A percentile compares a stretch with the other conserved stretches of the same genome.
Evolutionary conservation across 2,113 vertebrate genomes (phyloP).

Genomic region (Nothobranchius furzeri): DNA sequence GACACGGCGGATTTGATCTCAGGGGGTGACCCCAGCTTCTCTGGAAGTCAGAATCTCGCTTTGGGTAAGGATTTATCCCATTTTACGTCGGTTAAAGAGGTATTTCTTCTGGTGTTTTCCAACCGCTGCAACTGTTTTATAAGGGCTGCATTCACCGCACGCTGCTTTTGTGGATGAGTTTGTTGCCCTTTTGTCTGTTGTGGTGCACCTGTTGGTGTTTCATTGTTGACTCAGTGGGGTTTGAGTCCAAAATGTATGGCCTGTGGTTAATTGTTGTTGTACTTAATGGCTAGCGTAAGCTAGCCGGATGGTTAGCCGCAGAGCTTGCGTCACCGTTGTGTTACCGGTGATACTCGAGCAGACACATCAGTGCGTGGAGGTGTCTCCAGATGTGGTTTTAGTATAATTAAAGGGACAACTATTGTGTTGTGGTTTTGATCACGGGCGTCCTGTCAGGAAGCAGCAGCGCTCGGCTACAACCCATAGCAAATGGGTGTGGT

Average conservation of each 20-base stretch:
- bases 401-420: conserved; percentile 1
- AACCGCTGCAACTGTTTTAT: conserved; percentile 32
- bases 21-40: conserved; percentile 57
- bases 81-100: conserved; percentile 25
- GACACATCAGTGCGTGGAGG: conserved; percentile 43
- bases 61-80: conserved; percentile 67
- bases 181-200: neutral
- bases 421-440: too few relatives aligned
- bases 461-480: conserved; percentile 6
- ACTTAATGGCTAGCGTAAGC: conserved; percentile 26
- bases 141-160: conserved; percentile 22
- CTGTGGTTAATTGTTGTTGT: conserved; percentile 50
- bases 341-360: conserved; percentile 46
- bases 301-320: conserved; percentile 68
- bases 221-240: neutral
- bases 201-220: conserved; percentile 25
- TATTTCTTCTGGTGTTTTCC: conserved; percentile 24
- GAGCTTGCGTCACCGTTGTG: conserved; percentile 77
- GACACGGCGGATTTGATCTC: conserved; percentile 71
- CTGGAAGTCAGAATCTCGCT: conserved; percentile 51
- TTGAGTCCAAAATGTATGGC: neutral
- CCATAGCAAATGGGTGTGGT: conserved; percentile 66
- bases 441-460: neutral
- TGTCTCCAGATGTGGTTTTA: conserved; percentile 37
- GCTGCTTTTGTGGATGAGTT: conserved; percentile 26